Percentiles rank a stretch among this genome's conserved stretches.
Conservation (phyloP, 2,797 vertebrate genomes). For the Remorina albescens region DNA sequence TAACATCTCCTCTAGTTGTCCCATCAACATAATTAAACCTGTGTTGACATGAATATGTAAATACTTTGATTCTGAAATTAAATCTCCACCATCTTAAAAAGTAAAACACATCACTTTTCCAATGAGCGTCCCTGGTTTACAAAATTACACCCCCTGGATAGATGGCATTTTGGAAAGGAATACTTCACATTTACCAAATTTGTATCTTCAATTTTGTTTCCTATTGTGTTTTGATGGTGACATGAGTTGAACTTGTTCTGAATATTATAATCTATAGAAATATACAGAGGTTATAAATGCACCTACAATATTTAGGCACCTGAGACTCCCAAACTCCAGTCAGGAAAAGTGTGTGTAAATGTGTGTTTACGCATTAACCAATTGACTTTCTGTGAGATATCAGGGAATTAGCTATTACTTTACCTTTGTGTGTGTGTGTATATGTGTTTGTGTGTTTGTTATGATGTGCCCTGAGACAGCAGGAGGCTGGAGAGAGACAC, state of each 20-base stretch:
- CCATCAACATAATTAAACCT: constrained; percentile 48
- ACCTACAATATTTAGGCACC: constrained; percentile 81
- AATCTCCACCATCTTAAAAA: constrained; percentile 47
- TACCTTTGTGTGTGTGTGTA: constrained; percentile 32
- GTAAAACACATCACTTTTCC: constrained; percentile 31
- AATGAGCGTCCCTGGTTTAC: constrained; percentile 45
- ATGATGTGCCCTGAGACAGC: constrained; percentile 81
- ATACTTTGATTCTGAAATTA: constrained; percentile 58
- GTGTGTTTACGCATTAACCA: constrained; percentile 38
- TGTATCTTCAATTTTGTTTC: constrained; percentile 34
- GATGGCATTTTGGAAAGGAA: constrained; percentile 56
- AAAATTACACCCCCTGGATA: constrained; percentile 48
- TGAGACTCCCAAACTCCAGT: constrained; percentile 76
- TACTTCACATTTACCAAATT: constrained; percentile 52
- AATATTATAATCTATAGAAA: constrained; percentile 74
- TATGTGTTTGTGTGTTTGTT: constrained; percentile 48
- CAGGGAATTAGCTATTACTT: constrained; percentile 42
- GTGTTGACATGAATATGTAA: constrained; percentile 47
- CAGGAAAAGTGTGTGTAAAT: constrained; percentile 68
- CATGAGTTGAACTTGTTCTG: constrained; percentile 55
- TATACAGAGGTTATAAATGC: constrained; percentile 77
- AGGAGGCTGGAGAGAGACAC: constrained; percentile 77
- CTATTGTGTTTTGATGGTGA: constrained; percentile 42
- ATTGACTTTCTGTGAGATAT: constrained; percentile 31
- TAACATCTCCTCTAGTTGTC: constrained; percentile 38